These are phyloP conservation scores for Leptinotarsa undecemlineata DNA, from an alignment of 1,140 invertebrate genomes.

Conservation along the genomic window DNA sequence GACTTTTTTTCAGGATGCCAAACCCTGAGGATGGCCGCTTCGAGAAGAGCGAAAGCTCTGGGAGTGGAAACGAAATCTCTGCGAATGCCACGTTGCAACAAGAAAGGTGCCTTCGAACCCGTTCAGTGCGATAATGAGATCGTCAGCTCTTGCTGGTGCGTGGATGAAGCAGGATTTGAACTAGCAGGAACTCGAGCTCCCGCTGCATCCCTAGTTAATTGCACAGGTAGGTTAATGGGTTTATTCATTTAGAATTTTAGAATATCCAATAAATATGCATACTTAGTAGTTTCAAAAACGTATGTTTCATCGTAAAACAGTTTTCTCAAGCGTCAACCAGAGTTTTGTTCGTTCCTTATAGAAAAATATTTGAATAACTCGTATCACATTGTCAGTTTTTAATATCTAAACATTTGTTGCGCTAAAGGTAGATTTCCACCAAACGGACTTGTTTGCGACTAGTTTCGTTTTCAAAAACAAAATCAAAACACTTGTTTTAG, in stretches of 20 bases:
- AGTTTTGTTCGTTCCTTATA: no score
- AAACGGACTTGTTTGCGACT: no score
- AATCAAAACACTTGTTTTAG: no score
- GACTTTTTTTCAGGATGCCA: constrained; percentile 64
- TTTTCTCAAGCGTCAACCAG: no score
- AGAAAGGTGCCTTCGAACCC: constrained; percentile 73
- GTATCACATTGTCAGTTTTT: no score
- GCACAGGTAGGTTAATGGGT: constrained; percentile 62
- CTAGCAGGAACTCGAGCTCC: constrained; percentile 73
- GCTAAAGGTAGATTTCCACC: no score
- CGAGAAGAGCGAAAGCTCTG: constrained; percentile 65
- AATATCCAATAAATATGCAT: no score
- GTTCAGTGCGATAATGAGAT: constrained; percentile 74
- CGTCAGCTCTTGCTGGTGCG: constrained; percentile 77
- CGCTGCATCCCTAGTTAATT: constrained; percentile 68
- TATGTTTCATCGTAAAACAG: no score
- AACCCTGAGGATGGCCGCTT: constrained; percentile 65
- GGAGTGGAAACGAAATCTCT: constrained; percentile 59
- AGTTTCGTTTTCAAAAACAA: no score
- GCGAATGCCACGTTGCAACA: constrained; percentile 70
- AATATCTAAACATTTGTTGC: no score
- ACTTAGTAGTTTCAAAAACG: no score
- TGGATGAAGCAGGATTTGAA: constrained; percentile 77
- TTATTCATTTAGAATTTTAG: neutral
- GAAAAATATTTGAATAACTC: no score